A percentile compares a stretch with the other conserved stretches of the same genome.
These are phyloP conservation scores for Ophiothrix spiculata DNA, from an alignment of 35 echinoderm and acorn worm species.

Conservation along the genomic window DNA sequence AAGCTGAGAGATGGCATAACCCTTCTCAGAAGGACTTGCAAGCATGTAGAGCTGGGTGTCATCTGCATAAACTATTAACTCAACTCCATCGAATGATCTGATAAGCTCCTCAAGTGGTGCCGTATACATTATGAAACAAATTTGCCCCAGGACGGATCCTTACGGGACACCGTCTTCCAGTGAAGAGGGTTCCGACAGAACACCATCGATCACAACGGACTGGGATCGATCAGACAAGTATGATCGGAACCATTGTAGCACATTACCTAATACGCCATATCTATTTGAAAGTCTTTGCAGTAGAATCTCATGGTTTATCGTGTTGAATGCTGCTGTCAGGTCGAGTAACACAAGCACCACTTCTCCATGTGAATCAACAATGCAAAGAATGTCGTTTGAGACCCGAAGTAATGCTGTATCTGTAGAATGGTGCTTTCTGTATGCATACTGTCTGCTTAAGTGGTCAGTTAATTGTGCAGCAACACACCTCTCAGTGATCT, in stretches of 20 bases:
- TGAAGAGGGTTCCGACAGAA: neutral
- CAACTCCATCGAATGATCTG: constrained; percentile 6
- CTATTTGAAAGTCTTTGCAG: too few relatives aligned
- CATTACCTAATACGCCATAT: constrained; percentile 30
- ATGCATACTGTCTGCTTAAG: constrained; percentile 49
- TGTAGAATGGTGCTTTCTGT: constrained; percentile 39
- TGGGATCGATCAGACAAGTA: constrained; percentile 36
- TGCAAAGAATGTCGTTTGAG: constrained; percentile 37
- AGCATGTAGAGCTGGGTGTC: constrained; percentile 54
- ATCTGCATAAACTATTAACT: constrained; percentile 51
- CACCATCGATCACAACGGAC: constrained; percentile 34
- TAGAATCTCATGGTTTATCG: constrained; percentile 38
- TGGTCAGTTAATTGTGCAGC: constrained; percentile 1
- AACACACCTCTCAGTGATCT: constrained; percentile 38
- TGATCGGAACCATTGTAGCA: constrained; percentile 48
- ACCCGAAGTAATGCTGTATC: constrained; percentile 42
- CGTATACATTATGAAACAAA: constrained; percentile 61
- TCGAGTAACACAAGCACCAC: constrained; percentile 45
- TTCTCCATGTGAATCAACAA: constrained; percentile 34
- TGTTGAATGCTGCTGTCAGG: constrained; percentile 61
- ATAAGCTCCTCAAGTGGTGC: constrained; percentile 32
- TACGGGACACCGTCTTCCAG: constrained; percentile 51
- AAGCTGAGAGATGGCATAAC: constrained; percentile 11
- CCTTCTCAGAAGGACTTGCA: neutral
- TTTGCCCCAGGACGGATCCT: constrained; percentile 61